Evolutionary conservation across 1,140 invertebrate genomes (phyloP).

Genomic region (Aphis gossypii): DNA sequence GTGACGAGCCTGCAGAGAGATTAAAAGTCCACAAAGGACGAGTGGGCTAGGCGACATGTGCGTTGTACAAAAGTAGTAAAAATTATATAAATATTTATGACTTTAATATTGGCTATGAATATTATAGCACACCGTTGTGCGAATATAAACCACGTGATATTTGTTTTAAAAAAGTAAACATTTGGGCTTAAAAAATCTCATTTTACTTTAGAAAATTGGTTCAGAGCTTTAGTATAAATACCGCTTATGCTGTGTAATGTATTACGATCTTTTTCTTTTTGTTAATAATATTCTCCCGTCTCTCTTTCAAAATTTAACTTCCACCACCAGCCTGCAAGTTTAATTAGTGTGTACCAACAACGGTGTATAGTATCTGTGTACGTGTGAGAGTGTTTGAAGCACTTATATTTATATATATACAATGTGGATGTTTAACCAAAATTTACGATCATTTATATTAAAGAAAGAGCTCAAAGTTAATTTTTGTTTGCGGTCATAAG

Average conservation of each 20-base stretch:
- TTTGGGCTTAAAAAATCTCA: conserved; percentile 21
- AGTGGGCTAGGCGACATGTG: not conserved
- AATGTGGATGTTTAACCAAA: not conserved
- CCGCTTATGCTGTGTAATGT: not conserved
- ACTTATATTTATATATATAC: not conserved
- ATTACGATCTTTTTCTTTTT: not conserved
- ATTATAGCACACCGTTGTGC: not conserved
- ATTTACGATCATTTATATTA: conserved; percentile 51
- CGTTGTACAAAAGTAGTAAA: not conserved
- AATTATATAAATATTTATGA: conserved; percentile 31
- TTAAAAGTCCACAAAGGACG: not conserved
- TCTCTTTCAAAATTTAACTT: not conserved
- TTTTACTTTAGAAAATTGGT: conserved; percentile 17
- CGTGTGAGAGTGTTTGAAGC: not conserved
- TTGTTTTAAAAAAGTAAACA: not conserved
- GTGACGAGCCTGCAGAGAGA: not conserved
- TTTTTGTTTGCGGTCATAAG: conserved; percentile 39
- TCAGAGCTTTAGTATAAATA: not conserved
- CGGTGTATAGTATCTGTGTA: not conserved
- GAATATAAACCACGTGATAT: not conserved
- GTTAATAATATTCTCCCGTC: not conserved
- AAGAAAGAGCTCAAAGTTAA: conserved; percentile 48
- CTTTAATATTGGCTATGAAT: conserved; percentile 8
- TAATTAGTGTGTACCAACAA: conserved; percentile 34
- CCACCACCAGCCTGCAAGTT: not conserved